Conservation (phyloP, 2,888 invertebrate species). For the Nasonia oneida region DNA sequence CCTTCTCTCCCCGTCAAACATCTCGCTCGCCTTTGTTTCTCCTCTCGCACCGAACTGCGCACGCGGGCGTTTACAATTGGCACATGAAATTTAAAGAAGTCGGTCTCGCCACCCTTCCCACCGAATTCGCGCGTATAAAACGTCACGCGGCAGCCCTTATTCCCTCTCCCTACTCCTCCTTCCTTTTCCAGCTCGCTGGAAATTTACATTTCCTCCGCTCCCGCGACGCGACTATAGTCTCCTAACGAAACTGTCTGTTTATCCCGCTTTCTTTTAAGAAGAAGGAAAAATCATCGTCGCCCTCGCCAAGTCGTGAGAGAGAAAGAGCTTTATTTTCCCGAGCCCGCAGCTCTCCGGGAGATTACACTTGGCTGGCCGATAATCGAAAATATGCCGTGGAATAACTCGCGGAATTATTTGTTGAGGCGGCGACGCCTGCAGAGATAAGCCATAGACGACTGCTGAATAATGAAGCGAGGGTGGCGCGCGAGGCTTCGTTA, state of each 20-base stretch:
- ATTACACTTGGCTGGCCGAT: slow-evolving; percentile 78
- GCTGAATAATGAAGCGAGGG: slow-evolving; percentile 59
- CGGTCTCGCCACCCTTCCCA: slow-evolving; percentile 72
- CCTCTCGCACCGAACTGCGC: slow-evolving; percentile 63
- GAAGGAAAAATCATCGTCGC: slow-evolving; percentile 52
- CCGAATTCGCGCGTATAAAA: slow-evolving; percentile 63
- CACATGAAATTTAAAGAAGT: slow-evolving; percentile 78
- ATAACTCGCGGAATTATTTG: slow-evolving; percentile 76
- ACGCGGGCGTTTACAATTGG: slow-evolving; percentile 77
- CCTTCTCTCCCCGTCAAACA: slow-evolving; percentile 30
- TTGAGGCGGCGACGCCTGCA: slow-evolving; percentile 62
- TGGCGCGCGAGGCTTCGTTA: slow-evolving; percentile 45
- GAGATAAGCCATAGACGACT: slow-evolving; percentile 59
- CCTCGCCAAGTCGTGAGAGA: slow-evolving; percentile 26
- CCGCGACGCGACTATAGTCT: slow-evolving; percentile 33
- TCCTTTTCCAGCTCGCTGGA: slow-evolving; percentile 76
- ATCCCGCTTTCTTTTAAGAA: slow-evolving; percentile 78
- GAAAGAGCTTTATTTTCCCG: slow-evolving; percentile 15
- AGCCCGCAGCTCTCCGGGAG: slow-evolving; percentile 63
- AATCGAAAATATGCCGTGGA: slow-evolving; percentile 78
- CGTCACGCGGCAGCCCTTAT: slow-evolving; percentile 74
- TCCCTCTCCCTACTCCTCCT: slow-evolving; percentile 66
- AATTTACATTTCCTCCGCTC: slow-evolving; percentile 78
- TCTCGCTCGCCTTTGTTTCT: slow-evolving; percentile 43
- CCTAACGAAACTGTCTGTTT: slow-evolving; percentile 77